Percentiles rank a stretch among this genome's conserved stretches.
These are phyloP conservation scores for Phylloscopus collybita DNA, from an alignment of 2,797 vertebrate species.

Conservation along the genomic window DNA sequence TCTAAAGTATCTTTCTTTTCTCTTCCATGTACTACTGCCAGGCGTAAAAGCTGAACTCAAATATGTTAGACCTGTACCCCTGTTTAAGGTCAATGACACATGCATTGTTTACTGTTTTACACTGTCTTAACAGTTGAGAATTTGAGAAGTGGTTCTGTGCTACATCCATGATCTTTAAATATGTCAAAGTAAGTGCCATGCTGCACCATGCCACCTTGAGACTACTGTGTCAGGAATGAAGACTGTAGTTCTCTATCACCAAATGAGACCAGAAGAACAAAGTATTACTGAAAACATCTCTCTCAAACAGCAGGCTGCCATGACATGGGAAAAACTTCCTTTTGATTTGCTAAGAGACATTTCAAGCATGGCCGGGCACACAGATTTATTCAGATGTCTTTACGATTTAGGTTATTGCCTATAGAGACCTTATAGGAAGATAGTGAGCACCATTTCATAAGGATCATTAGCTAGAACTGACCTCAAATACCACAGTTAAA, in stretches of 20 bases:
- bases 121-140: not conserved
- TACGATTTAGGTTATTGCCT: not conserved
- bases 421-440: not conserved
- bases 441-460: not conserved
- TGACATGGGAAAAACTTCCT: not conserved
- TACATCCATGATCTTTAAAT: not conserved
- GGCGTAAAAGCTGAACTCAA: not conserved
- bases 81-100: not conserved
- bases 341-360: not conserved
- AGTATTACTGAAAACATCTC: not conserved
- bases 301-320: not conserved
- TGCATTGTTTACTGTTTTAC: not conserved
- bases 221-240: not conserved
- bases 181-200: not conserved
- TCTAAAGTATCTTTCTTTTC: not conserved
- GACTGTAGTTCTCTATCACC: not conserved
- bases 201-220: not conserved
- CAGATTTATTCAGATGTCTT: slow-evolving; percentile 10
- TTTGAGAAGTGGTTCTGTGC: not conserved
- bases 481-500: not conserved
- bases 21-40: not conserved
- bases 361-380: not conserved
- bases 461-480: not conserved
- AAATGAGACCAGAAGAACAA: not conserved
- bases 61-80: not conserved